Base-by-base conservation (phyloP, 2,888 invertebrate genomes). In the Drosophila subsilvestris region DNA sequence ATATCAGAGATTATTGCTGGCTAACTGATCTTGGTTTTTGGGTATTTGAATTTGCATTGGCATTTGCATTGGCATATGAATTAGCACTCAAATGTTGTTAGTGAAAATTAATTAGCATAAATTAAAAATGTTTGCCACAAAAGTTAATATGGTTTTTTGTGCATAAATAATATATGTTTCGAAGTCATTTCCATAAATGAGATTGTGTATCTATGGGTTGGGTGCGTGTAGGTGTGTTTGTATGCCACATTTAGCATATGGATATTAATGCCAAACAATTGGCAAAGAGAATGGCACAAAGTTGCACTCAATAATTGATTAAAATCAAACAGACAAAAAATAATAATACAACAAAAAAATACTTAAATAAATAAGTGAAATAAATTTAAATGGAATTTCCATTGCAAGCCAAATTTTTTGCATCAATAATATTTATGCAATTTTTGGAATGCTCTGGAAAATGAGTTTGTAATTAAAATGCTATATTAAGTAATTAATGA, bases 31-130 rank as follows among this genome's bases (percentile, higher is more conserved):
- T 48, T 9, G 51, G 42, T 17, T 14, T 27, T 27, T 8, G 25
- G 25, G 25, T 25, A 27, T n/a, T n/a, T 20, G 37, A 20, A 47
- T 42, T 48, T 27, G 48, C 7, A 37, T 37, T 37, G 9, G 27
- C 27, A 27, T 27, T 27, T 5, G 37, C 37, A 37, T 37, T n/a
- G 37, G 37, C 37, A 37, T 37, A 55, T 54, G 53, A 47, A 55
- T 17, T 47, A 43, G 60, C 68, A 68, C 66, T 65, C 61, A 63
- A 78, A 74, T 72, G 71, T 78, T 67, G 74, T 79, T 84, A 81
- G 85, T 81, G 63, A 85, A 86, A 74, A 84, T 76, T 81, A 81
- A 85, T 85, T 86, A 88, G 77, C 81, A 81, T 84, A 86, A 75
- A 85, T 79, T 84, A 71, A 81, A 76, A 66, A 43, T 56, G 68